These are phyloP conservation scores for Leptinotarsa rubiginosa DNA, from an alignment of 2,888 invertebrate species.

Conservation along the genomic window DNA sequence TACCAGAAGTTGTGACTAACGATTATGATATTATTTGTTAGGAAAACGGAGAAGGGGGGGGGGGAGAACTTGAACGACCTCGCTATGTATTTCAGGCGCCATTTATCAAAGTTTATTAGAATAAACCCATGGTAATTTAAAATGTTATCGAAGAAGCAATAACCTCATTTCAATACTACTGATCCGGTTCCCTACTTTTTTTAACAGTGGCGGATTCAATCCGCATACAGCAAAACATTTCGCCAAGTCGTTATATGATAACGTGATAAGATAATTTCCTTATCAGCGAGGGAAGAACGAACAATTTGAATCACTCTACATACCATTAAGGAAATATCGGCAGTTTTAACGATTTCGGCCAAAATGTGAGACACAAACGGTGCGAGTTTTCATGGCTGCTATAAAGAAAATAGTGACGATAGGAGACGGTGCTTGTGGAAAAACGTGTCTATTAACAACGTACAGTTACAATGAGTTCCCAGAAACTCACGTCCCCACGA, in stretches of 20 bases:
- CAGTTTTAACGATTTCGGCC: neutral
- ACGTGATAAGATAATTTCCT: neutral
- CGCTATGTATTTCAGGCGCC: too few relatives aligned
- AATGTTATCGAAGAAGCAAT: too few relatives aligned
- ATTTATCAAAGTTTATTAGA: too few relatives aligned
- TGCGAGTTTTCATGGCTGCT: constrained; percentile 28
- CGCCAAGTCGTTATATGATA: neutral
- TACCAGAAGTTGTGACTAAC: too few relatives aligned
- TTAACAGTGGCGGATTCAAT: too few relatives aligned
- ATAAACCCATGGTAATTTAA: too few relatives aligned
- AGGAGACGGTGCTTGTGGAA: constrained; percentile 75
- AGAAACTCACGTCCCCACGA: constrained; percentile 71
- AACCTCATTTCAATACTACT: too few relatives aligned
- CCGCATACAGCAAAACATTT: too few relatives aligned
- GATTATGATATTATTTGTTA: too few relatives aligned
- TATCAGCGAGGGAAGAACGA: neutral
- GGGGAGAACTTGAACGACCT: too few relatives aligned
- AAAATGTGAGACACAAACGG: neutral
- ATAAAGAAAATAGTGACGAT: constrained; percentile 66
- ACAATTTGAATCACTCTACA: neutral
- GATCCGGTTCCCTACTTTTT: too few relatives aligned
- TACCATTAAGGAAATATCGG: neutral
- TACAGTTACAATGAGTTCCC: constrained; percentile 74
- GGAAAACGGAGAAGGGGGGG: too few relatives aligned
- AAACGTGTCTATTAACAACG: constrained; percentile 73